Percentiles rank a stretch among this genome's conserved stretches.
phyloP scores from a whole-genome alignment of 2,888 invertebrate genomes.

The Osmoderma eremita region DNA sequence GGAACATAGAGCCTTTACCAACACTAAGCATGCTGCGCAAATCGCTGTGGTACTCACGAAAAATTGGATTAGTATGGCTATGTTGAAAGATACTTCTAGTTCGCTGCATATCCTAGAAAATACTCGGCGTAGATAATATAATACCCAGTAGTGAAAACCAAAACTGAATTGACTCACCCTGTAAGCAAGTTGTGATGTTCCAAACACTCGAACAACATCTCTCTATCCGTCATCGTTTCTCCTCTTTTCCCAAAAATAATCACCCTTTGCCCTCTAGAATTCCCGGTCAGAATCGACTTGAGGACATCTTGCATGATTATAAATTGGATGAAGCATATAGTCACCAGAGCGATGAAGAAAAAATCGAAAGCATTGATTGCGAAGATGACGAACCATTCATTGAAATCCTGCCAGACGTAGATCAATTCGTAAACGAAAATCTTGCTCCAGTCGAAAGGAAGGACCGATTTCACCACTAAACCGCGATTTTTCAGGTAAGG shows the following conservation, averaged over 20 bases:
- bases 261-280: conserved; percentile 17
- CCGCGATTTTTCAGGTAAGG: conserved; percentile 31
- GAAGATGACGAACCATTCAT: conserved; percentile 39
- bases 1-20: conserved; percentile 32
- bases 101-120: conserved; percentile 42
- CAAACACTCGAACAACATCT: conserved; percentile 44
- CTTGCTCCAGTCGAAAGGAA: conserved; percentile 43
- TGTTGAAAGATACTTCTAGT: conserved; percentile 44
- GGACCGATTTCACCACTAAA: conserved; percentile 43
- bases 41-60: conserved; percentile 45
- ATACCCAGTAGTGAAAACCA: not conserved
- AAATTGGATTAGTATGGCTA: conserved; percentile 45
- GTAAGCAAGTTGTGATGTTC: conserved; percentile 47
- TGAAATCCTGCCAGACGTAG: conserved; percentile 44
- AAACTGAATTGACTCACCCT: conserved; percentile 36
- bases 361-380: conserved; percentile 39
- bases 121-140: too few relatives aligned
- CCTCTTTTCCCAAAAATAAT: conserved; percentile 28
- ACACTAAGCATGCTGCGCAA: conserved; percentile 44
- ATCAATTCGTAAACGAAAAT: conserved; percentile 45
- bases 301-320: conserved; percentile 46
- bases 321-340: conserved; percentile 36
- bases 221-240: conserved; percentile 27
- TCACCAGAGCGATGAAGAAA: conserved; percentile 35
- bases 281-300: conserved; percentile 26